These are phyloP conservation scores for Geotrypetes seraphini DNA, from an alignment of 2,797 vertebrate genomes.

Conservation along the genomic window DNA sequence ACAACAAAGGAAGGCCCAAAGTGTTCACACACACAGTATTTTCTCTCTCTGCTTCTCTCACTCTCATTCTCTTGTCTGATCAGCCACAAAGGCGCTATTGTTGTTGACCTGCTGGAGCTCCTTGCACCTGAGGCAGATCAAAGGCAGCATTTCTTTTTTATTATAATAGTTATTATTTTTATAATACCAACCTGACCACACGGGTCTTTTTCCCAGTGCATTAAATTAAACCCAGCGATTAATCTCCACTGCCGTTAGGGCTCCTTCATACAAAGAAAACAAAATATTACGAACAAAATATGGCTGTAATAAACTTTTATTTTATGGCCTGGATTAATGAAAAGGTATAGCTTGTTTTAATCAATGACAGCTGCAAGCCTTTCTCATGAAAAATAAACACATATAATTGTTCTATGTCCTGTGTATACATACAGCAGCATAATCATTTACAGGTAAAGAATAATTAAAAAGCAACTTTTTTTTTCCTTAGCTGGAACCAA, in stretches of 20 bases:
- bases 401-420: slow-evolving; percentile 33
- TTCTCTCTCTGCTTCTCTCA: too few species aligned
- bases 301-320: slow-evolving; percentile 45
- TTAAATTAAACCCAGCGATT: slow-evolving; percentile 57
- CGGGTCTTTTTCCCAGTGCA: slow-evolving; percentile 51
- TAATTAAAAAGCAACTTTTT: slow-evolving; percentile 14
- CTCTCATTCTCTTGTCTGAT: slow-evolving; percentile 34
- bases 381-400: slow-evolving; percentile 36
- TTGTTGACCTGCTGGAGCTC: slow-evolving; percentile 36
- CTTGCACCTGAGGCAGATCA: slow-evolving; percentile 52
- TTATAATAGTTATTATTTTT: too few species aligned
- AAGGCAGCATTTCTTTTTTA: too few species aligned
- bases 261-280: slow-evolving; percentile 29
- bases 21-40: slow-evolving; percentile 47
- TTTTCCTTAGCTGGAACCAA: slow-evolving; percentile 29
- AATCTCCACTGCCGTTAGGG: slow-evolving; percentile 48
- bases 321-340: slow-evolving; percentile 52
- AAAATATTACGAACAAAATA: slow-evolving; percentile 48
- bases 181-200: slow-evolving; percentile 48
- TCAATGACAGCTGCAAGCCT: slow-evolving; percentile 53
- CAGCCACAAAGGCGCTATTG: slow-evolving; percentile 64
- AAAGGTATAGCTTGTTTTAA: slow-evolving; percentile 47
- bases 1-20: slow-evolving; percentile 58
- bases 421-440: neutral
- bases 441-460: slow-evolving; percentile 15